phyloP scores from a whole-genome alignment of 2,888 invertebrate genomes.

The Saturnia pavonia region DNA sequence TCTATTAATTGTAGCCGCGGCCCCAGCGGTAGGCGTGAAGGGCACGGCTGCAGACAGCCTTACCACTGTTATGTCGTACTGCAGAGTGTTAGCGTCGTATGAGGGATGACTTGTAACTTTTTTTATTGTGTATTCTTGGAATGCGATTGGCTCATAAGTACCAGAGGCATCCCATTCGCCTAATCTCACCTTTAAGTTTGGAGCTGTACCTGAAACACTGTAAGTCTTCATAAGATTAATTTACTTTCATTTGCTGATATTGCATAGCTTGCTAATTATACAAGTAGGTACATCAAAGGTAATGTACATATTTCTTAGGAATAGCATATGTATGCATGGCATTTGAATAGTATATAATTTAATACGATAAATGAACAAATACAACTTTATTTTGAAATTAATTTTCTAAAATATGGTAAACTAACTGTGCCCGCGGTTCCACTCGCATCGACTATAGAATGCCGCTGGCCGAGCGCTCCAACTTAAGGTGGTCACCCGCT shows the following conservation, averaged over 20 bases:
- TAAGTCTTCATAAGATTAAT: constrained; percentile 6
- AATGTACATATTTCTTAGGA: background rate
- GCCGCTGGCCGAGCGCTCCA: too few species aligned
- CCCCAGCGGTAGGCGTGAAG: constrained; percentile 65
- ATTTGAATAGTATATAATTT: too few species aligned
- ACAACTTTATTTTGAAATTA: too few species aligned
- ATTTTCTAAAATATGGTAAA: too few species aligned
- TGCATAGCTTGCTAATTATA: too few species aligned
- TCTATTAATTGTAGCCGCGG: constrained; percentile 82
- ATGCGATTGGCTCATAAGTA: constrained; percentile 84
- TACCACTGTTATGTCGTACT: constrained; percentile 91
- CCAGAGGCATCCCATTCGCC: constrained; percentile 89
- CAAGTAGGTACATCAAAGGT: too few species aligned
- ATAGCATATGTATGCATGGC: too few species aligned
- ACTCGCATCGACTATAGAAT: too few species aligned
- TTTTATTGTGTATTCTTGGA: constrained; percentile 82
- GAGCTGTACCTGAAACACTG: constrained; percentile 72
- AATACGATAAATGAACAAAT: too few species aligned
- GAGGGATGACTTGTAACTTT: constrained; percentile 84
- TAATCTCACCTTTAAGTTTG: constrained; percentile 84
- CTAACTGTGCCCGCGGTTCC: too few species aligned
- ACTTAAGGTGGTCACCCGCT: too few species aligned
- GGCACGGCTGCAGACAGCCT: constrained; percentile 83
- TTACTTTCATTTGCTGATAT: background rate
- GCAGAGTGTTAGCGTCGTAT: constrained; percentile 87